Base-by-base conservation (phyloP, 23 tunicate species). In the Clavelina lepadiformis region DNA sequence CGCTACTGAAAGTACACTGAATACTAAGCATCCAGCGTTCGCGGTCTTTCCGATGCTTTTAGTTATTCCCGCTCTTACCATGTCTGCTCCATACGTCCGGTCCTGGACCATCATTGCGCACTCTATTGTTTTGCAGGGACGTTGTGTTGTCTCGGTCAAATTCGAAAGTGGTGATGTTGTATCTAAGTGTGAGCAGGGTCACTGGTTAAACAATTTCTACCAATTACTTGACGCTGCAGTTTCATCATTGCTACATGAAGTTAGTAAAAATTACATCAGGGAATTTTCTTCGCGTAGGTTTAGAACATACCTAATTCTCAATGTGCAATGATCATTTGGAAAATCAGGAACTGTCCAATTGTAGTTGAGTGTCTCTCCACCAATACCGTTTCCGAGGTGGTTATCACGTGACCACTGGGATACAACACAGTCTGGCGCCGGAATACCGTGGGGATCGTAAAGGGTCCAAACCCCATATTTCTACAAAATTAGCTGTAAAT, bases 261-360 rank as follows among this genome's bases (percentile, higher is more conserved):
- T n/a, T n/a, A n/a, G n/a, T n/a, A n/a, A n/a, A n/a, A n/a, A n/a
- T n/a, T n/a, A n/a, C n/a, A n/a, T n/a, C n/a, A n/a, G n/a, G n/a
- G n/a, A n/a, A n/a, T n/a, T 18, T 44, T 22, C 13, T n/a, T 68
- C 13, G 33, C n/a, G n/a, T n/a, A n/a, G n/a, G n/a, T n/a, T n/a
- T n/a, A n/a, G n/a, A n/a, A n/a, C n/a, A n/a, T 59, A 89, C 97
- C 97, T 75, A 24, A 89, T 89, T 63, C 97, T 58, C 59, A 89
- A 46, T 1, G 56, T 75, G 57, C 97, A 89, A 20, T 62, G 50
- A 49, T 89, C 82, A 46, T 70, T 60, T 2, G 58, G 65, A 31
- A 52, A 51, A 35, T 84, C 77, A 46, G 88, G 88, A 38, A 89
- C 76, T 2, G 97, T 89, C 97, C 97, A 89, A 29, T 81, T 81